Evolutionary conservation across 2,888 invertebrate genomes (phyloP).

Genomic region (Abrostola tripartita): DNA sequence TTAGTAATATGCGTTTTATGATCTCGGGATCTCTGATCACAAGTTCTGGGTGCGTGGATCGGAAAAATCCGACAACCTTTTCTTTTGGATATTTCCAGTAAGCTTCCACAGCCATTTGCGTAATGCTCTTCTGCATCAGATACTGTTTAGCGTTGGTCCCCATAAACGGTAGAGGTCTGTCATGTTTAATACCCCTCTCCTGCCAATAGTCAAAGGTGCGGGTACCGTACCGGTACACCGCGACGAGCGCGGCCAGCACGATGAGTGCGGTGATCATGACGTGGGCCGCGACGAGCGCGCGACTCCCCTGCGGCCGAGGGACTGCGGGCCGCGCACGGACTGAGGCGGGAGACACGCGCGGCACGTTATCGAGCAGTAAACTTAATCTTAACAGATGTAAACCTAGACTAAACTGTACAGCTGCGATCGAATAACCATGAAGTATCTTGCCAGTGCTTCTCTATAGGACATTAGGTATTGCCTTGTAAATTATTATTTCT

Average conservation of each 20-base stretch:
- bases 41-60: constrained; percentile 31
- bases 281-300: neutral
- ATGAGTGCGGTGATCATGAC: neutral
- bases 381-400: no score
- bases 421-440: no score
- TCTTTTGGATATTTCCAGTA: constrained; percentile 36
- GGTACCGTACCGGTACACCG: neutral
- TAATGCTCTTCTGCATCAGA: constrained; percentile 8
- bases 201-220: neutral
- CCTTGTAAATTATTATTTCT: no score
- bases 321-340: neutral
- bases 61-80: constrained; percentile 33
- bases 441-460: no score
- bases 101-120: constrained; percentile 19
- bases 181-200: neutral
- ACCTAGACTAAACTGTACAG: no score
- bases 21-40: constrained; percentile 1
- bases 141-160: neutral
- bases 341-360: neutral
- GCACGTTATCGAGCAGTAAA: neutral
- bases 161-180: neutral
- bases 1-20: constrained; percentile 19
- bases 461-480: no score
- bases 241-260: neutral
- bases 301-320: neutral